Conservation (phyloP, 1,140 invertebrate genomes). For the Dysdera silvatica region DNA sequence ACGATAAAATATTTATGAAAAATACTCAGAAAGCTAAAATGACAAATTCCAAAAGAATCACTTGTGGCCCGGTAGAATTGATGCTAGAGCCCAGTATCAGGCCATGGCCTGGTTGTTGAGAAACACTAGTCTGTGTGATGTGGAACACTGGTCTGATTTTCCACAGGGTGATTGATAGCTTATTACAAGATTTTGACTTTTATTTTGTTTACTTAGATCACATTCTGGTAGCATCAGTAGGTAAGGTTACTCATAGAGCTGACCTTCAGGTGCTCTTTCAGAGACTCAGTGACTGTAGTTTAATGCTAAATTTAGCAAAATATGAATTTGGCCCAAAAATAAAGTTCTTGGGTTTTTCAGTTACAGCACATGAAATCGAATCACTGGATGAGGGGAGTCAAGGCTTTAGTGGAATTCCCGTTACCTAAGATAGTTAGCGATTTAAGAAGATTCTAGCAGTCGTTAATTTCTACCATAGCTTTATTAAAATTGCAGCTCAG, state of each 20-base stretch:
- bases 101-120: too few species aligned
- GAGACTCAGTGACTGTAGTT: slow-evolving; percentile 35
- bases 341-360: slow-evolving; percentile 11
- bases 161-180: slow-evolving; percentile 18
- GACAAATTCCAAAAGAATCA: too few species aligned
- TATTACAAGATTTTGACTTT: background rate
- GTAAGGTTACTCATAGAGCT: slow-evolving; percentile 38
- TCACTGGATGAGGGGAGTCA: slow-evolving; percentile 9
- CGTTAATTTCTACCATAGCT: slow-evolving; percentile 42
- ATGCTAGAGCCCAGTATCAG: too few species aligned
- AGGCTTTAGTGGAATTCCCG: slow-evolving; percentile 22
- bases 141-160: slow-evolving; percentile 24
- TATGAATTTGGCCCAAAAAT: slow-evolving; percentile 25
- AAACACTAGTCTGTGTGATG: too few species aligned
- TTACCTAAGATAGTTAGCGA: slow-evolving; percentile 37
- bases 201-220: slow-evolving; percentile 1
- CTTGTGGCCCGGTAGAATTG: too few species aligned
- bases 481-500: slow-evolving; percentile 8
- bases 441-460: slow-evolving; percentile 40
- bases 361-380: slow-evolving; percentile 1
- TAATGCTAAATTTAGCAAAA: slow-evolving; percentile 38
- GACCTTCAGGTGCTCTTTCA: slow-evolving; percentile 42
- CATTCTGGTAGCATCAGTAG: slow-evolving; percentile 44
- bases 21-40: too few species aligned
- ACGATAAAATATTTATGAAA: too few species aligned